Evolutionary conservation across 2,113 vertebrate species (phyloP), one percentile per base, ranked within the genome.

Genomic region (Psittacus erithacus): DNA sequence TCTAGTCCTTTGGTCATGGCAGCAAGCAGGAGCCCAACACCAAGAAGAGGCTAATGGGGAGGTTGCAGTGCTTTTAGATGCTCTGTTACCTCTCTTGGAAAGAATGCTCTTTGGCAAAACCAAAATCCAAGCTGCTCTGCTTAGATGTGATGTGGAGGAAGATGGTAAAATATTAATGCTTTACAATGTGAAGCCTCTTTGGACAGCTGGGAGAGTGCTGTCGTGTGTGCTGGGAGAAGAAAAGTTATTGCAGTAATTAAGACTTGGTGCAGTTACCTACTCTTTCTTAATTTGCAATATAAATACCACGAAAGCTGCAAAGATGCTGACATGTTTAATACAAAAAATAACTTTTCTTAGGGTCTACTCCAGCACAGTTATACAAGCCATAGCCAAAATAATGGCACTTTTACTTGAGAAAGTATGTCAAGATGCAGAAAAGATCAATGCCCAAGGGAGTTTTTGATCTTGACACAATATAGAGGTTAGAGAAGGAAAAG

Each of bases 261-360:
- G 60, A 52, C 27, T 24, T 71, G 29, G 43, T 92, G 41, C 62
- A 73, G 44, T 31, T 96, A 87, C 74, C 53, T 91, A 43, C 17
- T 78, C 55, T 71, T 80, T 75, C 82, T 92, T 97, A 88, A 95
- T 96, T 94, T 95, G 64, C 46, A 83, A 62, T 44, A 92, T 74
- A 93, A 95, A 90, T 84, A 94, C 93, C 53, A 64, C 1, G 17
- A 62, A 91, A 64, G 2, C 31, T 80, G 16, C 60, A 88, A 93
- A 91, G 49, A 65, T 79, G 46, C 70, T 93, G 82, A 80, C 38
- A 79, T 13, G 9, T 80, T 91, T 77, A 92, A 80, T 46, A 29
- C 20, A 77, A 90, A 90, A 28, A 53, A 14, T 10, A 43, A 10
- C 8, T 70, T 73, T 83, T 83, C 35, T 91, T 60, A 12, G 8